These are phyloP conservation scores for Schlechtendalia chinensis DNA, from an alignment of 1,140 invertebrate genomes.

Conservation along the genomic window DNA sequence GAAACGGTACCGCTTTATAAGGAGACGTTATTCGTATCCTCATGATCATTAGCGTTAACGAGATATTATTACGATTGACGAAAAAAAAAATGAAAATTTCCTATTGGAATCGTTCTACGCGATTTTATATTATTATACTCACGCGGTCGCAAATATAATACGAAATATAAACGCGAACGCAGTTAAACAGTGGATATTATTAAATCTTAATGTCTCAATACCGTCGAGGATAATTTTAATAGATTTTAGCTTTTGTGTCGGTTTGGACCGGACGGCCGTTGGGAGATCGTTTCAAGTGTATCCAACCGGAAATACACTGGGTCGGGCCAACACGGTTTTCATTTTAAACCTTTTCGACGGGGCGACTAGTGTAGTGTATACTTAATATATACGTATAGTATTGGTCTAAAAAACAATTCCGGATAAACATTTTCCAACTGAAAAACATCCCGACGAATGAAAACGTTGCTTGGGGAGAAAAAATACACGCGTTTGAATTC, in stretches of 20 bases:
- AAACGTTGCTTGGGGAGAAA: not conserved
- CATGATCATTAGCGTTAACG: too few species aligned
- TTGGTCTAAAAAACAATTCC: not conserved
- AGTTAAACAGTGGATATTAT: not conserved
- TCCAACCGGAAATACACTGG: not conserved
- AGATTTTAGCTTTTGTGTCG: not conserved
- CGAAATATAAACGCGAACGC: not conserved
- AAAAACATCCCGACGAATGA: not conserved
- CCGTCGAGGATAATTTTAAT: not conserved
- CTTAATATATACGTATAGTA: not conserved
- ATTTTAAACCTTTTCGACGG: slow-evolving; percentile 5
- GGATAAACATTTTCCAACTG: not conserved
- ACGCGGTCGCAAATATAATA: too few species aligned
- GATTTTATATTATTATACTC: too few species aligned
- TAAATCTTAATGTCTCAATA: too few species aligned
- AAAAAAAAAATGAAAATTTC: too few species aligned
- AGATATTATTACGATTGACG: too few species aligned
- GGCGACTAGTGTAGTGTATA: not conserved
- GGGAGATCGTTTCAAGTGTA: not conserved
- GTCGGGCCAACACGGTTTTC: not conserved
- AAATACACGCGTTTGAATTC: not conserved
- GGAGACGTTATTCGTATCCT: too few species aligned
- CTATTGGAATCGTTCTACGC: too few species aligned
- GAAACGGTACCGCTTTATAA: too few species aligned
- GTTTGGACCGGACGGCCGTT: not conserved